Percentiles rank a stretch among this genome's conserved stretches.
Conservation (phyloP, 2,797 vertebrate genomes). For the Phrynocephalus forsythii region DNA sequence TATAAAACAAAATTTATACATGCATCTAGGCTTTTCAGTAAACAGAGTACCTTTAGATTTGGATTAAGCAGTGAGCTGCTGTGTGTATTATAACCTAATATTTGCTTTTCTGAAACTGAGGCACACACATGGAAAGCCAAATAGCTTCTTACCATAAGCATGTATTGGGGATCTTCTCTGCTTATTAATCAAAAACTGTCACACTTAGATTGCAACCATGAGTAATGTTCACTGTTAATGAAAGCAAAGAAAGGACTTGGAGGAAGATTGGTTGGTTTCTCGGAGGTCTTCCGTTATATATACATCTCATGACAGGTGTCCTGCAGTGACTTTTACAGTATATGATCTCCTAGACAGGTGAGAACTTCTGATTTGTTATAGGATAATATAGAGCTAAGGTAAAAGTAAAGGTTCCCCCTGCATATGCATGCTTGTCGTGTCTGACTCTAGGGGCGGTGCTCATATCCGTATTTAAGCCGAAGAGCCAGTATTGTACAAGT, state of each 20-base stretch:
- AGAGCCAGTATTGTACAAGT: too few relatives aligned
- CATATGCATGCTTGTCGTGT: too few relatives aligned
- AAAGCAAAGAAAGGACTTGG: constrained; percentile 22
- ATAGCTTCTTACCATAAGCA: not conserved
- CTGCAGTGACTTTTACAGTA: constrained; percentile 59
- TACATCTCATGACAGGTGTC: constrained; percentile 57
- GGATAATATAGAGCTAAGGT: too few relatives aligned
- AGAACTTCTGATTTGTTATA: constrained; percentile 51
- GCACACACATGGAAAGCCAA: not conserved
- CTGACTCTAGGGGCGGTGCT: too few relatives aligned
- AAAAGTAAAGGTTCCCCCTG: not conserved
- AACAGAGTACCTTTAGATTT: constrained; percentile 30
- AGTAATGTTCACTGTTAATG: constrained; percentile 54
- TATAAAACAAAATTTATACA: constrained; percentile 2
- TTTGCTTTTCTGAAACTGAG: constrained; percentile 28
- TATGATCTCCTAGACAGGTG: constrained; percentile 22
- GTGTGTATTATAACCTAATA: constrained; percentile 15
- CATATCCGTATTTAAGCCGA: too few relatives aligned
- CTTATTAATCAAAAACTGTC: constrained; percentile 48
- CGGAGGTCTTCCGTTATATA: constrained; percentile 42
- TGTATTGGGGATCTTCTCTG: constrained; percentile 38
- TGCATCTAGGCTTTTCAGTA: not conserved
- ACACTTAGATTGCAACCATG: constrained; percentile 47
- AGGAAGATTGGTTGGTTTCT: constrained; percentile 50
- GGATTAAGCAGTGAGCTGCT: constrained; percentile 30